Evolutionary conservation across 2,888 invertebrate species (phyloP).

Genomic region (Euphydryas editha): DNA sequence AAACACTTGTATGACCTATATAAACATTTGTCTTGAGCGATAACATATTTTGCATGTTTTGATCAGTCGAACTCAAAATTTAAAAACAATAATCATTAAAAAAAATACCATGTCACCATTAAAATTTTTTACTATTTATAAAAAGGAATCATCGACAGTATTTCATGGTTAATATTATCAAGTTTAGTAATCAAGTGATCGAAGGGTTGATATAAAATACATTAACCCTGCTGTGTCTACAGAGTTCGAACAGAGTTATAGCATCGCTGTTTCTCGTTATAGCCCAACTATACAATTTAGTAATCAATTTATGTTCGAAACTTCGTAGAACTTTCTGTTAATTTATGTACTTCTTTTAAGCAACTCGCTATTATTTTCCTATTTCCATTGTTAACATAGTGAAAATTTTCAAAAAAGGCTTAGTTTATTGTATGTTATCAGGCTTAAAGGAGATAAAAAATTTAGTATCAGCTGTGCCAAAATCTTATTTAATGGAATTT

Average conservation of each 20-base stretch:
- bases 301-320: constrained; percentile 1
- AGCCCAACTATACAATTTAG: constrained; percentile 3
- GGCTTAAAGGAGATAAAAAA: too few relatives aligned
- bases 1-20: too few relatives aligned
- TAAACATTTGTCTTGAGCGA: too few relatives aligned
- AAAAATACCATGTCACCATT: background rate
- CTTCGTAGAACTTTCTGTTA: background rate
- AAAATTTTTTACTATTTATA: background rate
- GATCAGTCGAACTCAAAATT: too few relatives aligned
- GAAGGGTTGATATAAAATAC: background rate
- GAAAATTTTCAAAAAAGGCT: too few relatives aligned
- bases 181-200: constrained; percentile 6
- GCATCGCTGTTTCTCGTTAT: background rate
- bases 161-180: background rate
- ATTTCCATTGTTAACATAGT: too few relatives aligned
- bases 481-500: too few relatives aligned
- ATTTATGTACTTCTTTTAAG: background rate
- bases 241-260: constrained; percentile 4
- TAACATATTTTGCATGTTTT: too few relatives aligned
- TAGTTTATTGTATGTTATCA: too few relatives aligned
- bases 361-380: background rate
- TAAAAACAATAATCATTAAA: too few relatives aligned
- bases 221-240: background rate
- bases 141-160: background rate
- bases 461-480: too few relatives aligned